Conservation (phyloP, 2,888 invertebrate species). For the Oxytorus armatus region DNA sequence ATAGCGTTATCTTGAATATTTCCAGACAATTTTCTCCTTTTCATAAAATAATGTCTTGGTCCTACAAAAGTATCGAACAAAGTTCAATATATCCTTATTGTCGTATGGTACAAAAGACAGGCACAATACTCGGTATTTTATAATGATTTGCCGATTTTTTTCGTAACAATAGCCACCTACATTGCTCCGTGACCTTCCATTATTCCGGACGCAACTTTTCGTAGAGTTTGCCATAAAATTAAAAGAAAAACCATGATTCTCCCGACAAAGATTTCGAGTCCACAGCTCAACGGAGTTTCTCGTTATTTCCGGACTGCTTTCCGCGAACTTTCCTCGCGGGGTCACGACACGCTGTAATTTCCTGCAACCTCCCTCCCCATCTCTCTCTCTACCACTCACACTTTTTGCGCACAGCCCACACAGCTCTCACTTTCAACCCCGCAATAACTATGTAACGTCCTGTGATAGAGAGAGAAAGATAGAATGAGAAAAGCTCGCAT, state of each 20-base stretch:
- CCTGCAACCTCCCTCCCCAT: slow-evolving; percentile 24
- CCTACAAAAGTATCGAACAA: too few relatives aligned
- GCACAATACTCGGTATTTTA: too few relatives aligned
- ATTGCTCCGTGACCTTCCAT: too few relatives aligned
- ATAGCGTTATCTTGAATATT: too few relatives aligned
- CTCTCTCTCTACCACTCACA: background rate
- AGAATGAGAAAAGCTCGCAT: slow-evolving; percentile 11
- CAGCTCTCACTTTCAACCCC: slow-evolving; percentile 7
- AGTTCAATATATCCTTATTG: too few relatives aligned
- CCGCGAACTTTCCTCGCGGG: slow-evolving; percentile 43
- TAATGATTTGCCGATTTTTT: too few relatives aligned
- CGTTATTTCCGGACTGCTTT: slow-evolving; percentile 53
- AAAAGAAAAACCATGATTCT: slow-evolving; percentile 14
- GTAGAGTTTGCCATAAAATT: slow-evolving; percentile 4
- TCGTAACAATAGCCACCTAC: too few relatives aligned
- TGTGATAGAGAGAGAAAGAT: background rate
- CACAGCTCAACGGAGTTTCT: slow-evolving; percentile 16
- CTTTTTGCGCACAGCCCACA: slow-evolving; percentile 1
- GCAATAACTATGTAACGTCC: background rate
- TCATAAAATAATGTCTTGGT: too few relatives aligned
- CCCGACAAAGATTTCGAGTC: slow-evolving; percentile 6
- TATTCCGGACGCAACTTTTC: too few relatives aligned
- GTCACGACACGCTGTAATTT: slow-evolving; percentile 47
- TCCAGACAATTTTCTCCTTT: too few relatives aligned
- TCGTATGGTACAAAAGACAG: too few relatives aligned